Evolutionary conservation across 2,888 invertebrate genomes (phyloP), one percentile per base, ranked within the genome.

Genomic region (Cheilosia grossa): DNA sequence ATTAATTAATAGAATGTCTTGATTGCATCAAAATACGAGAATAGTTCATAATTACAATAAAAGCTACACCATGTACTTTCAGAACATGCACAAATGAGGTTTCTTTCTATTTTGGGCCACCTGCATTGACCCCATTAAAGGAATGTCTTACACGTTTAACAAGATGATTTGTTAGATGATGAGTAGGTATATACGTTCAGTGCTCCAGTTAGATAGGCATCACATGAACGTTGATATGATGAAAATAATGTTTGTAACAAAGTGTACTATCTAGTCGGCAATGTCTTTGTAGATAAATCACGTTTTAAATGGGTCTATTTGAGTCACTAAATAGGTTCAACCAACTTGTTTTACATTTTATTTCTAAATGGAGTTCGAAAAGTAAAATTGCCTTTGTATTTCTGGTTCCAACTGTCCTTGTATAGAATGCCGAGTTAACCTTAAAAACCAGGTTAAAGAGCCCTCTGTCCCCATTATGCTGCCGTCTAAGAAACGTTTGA

Each of bases 201-300:
- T 44, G 54, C 19, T 54, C 54, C 44, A 67, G 17, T 54, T 54
- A 67, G 67, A 54, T 67, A 44, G 21, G 15, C 30, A 67, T 67
- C 54, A 30, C 19, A 10, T 7, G 19, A 44, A 40, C 15, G 10
- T 30, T 15, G 15, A 5, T 7, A 49, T 17, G 7, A n/a, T 10
- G 1, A 5, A 67, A 51, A 44, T 33, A 67, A 54, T 54, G 54
- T 30, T 66, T 27, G 17, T 30, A 19, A 15, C 53, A 49, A 64
- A 49, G 17, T 27, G 40, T 53, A 24, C 27, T 54, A 27, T n/a
- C 42, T 40, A 24, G 27, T 54, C 66, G 42, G 24, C 24, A 40
- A 27, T 17, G 1, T 30, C 30, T 47, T 64, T 51, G 37, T 49
- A 49, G 51, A 64, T 40, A 24, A 24, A 33, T 37, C 64, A 37